Evolutionary conservation across 2,113 vertebrate species (phyloP).

Genomic region (Condylura cristata): DNA sequence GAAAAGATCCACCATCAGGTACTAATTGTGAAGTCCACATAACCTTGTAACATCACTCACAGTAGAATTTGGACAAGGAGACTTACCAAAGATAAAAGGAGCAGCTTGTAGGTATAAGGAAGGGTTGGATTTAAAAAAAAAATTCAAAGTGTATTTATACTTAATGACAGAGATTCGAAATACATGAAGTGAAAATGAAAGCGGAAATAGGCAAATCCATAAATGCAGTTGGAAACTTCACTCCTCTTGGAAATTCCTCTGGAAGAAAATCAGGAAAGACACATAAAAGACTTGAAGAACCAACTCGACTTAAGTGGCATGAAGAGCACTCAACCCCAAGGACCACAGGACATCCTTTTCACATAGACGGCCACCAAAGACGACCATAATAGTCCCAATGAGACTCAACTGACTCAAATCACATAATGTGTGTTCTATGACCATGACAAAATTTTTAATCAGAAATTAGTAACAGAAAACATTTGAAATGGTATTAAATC

Average conservation of each 20-base stretch:
- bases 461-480: slow-evolving; percentile 21
- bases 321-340: background rate
- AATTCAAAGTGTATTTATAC: background rate
- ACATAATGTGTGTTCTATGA: background rate
- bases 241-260: background rate
- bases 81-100: background rate
- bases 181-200: slow-evolving; percentile 25
- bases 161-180: background rate
- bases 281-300: background rate
- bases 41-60: background rate
- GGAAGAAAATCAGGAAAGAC: background rate
- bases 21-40: background rate
- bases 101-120: background rate
- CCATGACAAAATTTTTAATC: background rate
- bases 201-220: background rate
- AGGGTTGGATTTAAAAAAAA: background rate
- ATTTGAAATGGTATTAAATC: background rate
- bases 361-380: background rate
- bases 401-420: background rate
- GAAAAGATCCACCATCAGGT: background rate
- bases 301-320: background rate
- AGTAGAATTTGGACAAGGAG: background rate
- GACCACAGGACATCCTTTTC: background rate
- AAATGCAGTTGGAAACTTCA: background rate
- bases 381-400: background rate